Conservation (phyloP, 2,113 vertebrate genomes). For the Orientallactaga bullata region DNA sequence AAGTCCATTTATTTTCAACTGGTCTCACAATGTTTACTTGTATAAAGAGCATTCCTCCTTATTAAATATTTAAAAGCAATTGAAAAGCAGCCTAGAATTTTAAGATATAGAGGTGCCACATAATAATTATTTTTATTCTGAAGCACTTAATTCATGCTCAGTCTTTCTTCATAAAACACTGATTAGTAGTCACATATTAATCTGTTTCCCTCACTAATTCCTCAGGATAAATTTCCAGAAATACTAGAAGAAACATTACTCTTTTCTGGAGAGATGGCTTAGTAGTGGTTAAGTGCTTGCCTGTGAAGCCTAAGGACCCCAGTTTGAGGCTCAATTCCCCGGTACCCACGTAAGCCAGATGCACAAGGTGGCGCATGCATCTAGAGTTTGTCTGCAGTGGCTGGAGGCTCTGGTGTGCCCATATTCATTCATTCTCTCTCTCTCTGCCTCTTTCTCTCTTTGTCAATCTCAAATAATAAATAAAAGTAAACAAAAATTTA, state of each 20-base stretch:
- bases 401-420: no score
- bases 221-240: conserved; percentile 54
- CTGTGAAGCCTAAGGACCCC: no score
- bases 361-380: no score
- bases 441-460: no score
- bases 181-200: conserved; percentile 56
- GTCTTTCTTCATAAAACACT: conserved; percentile 45
- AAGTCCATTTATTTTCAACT: conserved; percentile 44
- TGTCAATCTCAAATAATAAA: no score
- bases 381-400: no score
- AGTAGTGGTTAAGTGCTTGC: no score
- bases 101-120: conserved; percentile 12
- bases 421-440: no score
- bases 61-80: conserved; percentile 67
- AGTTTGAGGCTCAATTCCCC: no score
- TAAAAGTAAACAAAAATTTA: no score
- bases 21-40: conserved; percentile 28
- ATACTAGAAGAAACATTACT: conserved; percentile 1
- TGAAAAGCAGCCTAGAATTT: conserved; percentile 67
- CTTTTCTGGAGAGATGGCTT: no score
- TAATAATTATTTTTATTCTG: conserved; percentile 39
- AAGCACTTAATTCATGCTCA: conserved; percentile 48
- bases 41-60: conserved; percentile 47
- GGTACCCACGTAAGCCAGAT: no score
- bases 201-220: conserved; percentile 46